These are phyloP conservation scores for Mormyrus lacerda DNA, from an alignment of 2,113 vertebrate genomes.

Conservation along the genomic window DNA sequence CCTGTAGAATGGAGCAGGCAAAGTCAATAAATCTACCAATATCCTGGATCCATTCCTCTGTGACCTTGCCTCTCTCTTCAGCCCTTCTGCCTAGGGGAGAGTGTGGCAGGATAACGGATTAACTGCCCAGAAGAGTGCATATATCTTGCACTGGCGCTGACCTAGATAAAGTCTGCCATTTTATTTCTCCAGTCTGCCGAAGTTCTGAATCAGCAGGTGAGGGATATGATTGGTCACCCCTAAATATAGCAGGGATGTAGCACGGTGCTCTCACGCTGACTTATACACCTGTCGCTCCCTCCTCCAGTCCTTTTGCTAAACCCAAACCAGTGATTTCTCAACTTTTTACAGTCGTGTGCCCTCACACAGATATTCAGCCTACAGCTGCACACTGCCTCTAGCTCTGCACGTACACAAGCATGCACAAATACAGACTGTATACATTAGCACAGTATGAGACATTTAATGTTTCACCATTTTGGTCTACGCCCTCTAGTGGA, in stretches of 20 bases:
- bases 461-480: too few relatives aligned
- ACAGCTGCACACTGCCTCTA: not conserved
- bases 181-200: conserved; percentile 45
- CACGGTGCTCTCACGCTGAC: not conserved
- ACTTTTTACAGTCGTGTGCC: not conserved
- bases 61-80: conserved; percentile 40
- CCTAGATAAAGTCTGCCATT: conserved; percentile 55
- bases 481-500: not conserved
- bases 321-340: not conserved
- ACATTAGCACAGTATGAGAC: not conserved
- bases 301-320: not conserved
- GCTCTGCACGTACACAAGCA: not conserved
- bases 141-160: conserved; percentile 58
- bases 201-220: conserved; percentile 58
- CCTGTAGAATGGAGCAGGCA: conserved; percentile 51
- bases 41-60: conserved; percentile 51
- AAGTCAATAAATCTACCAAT: conserved; percentile 53
- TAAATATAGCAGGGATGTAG: not conserved
- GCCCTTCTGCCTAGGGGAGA: conserved; percentile 53
- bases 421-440: not conserved
- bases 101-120: conserved; percentile 54
- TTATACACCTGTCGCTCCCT: not conserved
- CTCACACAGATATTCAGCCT: not conserved
- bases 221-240: conserved; percentile 15
- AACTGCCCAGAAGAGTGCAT: conserved; percentile 56